Evolutionary conservation across 37 sponge, comb jelly and placozoan species (phyloP).

Genomic region (Corticium candelabrum): DNA sequence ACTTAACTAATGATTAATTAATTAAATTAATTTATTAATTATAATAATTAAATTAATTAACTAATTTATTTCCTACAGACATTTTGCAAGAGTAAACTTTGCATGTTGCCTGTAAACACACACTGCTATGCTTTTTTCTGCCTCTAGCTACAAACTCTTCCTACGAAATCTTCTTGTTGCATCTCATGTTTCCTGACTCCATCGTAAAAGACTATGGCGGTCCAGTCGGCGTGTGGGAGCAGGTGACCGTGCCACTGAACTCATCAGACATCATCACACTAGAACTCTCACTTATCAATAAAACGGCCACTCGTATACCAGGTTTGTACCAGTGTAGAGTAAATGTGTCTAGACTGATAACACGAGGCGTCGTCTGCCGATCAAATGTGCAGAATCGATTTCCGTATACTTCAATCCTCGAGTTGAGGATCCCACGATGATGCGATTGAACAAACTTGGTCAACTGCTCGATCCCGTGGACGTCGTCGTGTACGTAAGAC

Average conservation of each 20-base stretch:
- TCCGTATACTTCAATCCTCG: background rate
- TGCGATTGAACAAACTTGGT: background rate
- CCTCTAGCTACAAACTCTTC: background rate
- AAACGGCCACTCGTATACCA: conserved; percentile 50
- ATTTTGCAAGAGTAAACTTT: too few relatives aligned
- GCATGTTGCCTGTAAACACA: too few relatives aligned
- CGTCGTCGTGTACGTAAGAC: background rate
- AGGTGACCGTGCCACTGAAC: conserved; percentile 2
- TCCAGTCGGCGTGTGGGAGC: conserved; percentile 10
- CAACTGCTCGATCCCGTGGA: background rate
- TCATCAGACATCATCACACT: background rate
- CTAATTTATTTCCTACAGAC: too few relatives aligned
- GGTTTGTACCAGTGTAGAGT: too few relatives aligned
- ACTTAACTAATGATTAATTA: too few relatives aligned
- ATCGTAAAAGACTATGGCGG: conserved; percentile 19
- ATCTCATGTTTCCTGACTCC: background rate
- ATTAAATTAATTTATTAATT: too few relatives aligned
- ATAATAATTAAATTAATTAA: too few relatives aligned
- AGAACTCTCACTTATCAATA: conserved; percentile 5
- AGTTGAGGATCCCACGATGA: background rate
- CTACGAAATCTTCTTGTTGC: background rate
- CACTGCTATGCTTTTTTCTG: background rate
- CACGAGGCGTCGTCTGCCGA: too few relatives aligned
- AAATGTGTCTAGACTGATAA: background rate
- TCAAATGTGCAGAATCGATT: background rate